These are phyloP conservation scores for Drosophila cracens DNA, from an alignment of 2,888 invertebrate genomes.

Conservation along the genomic window DNA sequence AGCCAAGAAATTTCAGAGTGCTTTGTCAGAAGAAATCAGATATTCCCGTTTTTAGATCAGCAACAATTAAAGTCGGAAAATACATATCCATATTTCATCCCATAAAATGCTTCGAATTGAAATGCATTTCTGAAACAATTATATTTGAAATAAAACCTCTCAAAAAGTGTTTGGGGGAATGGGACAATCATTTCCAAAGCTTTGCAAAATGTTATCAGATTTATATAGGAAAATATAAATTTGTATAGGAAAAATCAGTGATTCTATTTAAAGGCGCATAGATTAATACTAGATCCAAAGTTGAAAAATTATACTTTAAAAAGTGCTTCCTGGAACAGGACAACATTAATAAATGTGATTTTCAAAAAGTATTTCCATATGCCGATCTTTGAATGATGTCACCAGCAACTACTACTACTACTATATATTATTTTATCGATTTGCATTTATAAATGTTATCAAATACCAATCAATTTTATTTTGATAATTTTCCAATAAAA, in stretches of 20 bases:
- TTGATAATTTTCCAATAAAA: neutral
- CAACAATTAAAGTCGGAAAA: neutral
- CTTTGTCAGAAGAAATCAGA: neutral
- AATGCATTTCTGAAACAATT: neutral
- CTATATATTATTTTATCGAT: neutral
- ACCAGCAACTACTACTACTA: neutral
- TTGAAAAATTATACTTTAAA: neutral
- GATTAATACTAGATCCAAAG: neutral
- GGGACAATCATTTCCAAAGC: neutral
- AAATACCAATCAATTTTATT: neutral
- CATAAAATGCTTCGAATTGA: neutral
- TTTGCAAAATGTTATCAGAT: neutral
- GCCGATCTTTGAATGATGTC: neutral
- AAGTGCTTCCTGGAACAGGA: neutral
- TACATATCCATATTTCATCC: neutral
- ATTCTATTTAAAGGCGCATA: neutral
- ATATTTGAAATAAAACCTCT: neutral
- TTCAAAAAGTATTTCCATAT: neutral
- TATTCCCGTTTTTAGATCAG: rapidly evolving
- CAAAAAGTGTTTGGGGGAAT: rapidly evolving
- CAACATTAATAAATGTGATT: neutral
- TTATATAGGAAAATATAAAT: too few species aligned
- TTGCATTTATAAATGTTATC: neutral
- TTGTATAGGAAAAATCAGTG: neutral
- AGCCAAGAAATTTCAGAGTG: neutral